Evolutionary conservation across 2,888 invertebrate species (phyloP).

Genomic region (Campoplex capitator): DNA sequence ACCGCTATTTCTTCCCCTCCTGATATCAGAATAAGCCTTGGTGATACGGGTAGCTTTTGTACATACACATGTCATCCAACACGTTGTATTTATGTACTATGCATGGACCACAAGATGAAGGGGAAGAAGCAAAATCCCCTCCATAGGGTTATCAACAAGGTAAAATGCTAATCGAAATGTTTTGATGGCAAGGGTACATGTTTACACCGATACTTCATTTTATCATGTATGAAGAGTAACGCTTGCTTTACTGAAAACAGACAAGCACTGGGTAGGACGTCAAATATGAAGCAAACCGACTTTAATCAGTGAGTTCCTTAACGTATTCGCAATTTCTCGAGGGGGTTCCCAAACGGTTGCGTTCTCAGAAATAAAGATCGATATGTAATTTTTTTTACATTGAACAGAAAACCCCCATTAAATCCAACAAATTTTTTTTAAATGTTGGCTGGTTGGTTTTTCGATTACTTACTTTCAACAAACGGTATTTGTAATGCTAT

Average conservation of each 20-base stretch:
- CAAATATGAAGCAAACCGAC: too few species aligned
- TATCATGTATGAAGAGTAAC: constrained; percentile 70
- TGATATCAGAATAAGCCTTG: constrained; percentile 57
- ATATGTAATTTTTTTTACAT: too few species aligned
- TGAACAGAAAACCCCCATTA: too few species aligned
- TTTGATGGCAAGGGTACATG: constrained; percentile 78
- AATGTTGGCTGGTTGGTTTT: too few species aligned
- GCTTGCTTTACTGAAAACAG: neutral
- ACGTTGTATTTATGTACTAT: constrained; percentile 77
- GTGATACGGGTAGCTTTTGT: constrained; percentile 17
- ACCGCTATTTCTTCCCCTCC: constrained; percentile 55
- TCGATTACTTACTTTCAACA: too few species aligned
- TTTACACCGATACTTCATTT: neutral
- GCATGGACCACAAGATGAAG: constrained; percentile 1
- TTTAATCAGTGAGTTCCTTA: too few species aligned
- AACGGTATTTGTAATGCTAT: too few species aligned
- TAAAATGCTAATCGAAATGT: constrained; percentile 82
- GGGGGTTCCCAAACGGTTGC: too few species aligned
- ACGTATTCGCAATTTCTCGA: too few species aligned
- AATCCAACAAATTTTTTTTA: too few species aligned
- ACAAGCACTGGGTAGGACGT: constrained; percentile 42
- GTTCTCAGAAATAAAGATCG: too few species aligned
- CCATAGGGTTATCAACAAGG: too few species aligned
- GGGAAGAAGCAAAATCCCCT: constrained; percentile 73
- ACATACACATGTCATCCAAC: constrained; percentile 69